Conservation (phyloP, 2,797 vertebrate species). For the Pseudocheirus occidentalis region DNA sequence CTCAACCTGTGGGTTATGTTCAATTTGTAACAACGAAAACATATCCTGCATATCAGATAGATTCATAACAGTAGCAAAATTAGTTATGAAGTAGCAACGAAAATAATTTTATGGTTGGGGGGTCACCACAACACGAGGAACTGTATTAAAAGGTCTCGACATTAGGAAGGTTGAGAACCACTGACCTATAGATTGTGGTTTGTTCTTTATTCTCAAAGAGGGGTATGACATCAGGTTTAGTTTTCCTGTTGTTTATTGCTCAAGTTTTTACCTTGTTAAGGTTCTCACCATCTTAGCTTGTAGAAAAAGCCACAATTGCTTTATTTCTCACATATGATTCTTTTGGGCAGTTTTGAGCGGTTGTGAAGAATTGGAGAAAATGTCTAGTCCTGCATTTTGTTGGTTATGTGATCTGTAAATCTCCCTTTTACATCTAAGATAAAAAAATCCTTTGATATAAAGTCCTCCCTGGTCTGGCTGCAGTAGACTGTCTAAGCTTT, state of each 20-base stretch:
- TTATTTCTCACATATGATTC: neutral
- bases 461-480: neutral
- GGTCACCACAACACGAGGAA: no score
- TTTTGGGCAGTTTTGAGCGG: neutral
- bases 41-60: no score
- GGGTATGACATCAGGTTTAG: neutral
- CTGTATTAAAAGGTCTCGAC: no score
- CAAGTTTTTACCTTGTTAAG: neutral
- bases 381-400: neutral
- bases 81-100: no score
- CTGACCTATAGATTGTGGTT: no score
- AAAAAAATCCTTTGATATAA: neutral
- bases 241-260: neutral
- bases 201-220: no score
- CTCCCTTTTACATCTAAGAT: neutral
- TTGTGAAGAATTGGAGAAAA: neutral
- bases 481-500: neutral
- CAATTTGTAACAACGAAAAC: no score
- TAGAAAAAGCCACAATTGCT: neutral
- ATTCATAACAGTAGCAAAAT: no score
- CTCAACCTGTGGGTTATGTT: no score
- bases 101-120: no score
- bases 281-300: neutral
- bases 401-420: neutral
- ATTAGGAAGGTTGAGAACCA: no score